Evolutionary conservation across 2,888 invertebrate species (phyloP).

Genomic region (Pachliopta kotzebuea): DNA sequence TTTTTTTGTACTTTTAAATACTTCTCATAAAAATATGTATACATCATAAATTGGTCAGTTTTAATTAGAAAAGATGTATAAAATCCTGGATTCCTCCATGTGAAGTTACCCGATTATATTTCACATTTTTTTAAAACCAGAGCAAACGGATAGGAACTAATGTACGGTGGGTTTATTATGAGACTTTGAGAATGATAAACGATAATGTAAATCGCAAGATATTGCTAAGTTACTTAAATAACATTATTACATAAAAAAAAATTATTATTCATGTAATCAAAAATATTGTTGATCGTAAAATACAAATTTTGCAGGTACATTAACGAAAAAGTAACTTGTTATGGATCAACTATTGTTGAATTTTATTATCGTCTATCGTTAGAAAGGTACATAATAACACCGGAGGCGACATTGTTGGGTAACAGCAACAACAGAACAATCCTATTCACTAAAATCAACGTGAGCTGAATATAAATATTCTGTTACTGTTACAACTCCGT

Average conservation of each 20-base stretch:
- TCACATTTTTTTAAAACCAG: neutral
- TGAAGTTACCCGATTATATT: neutral
- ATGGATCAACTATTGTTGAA: too few species aligned
- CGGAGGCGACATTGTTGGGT: constrained; percentile 8
- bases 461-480: constrained; percentile 20
- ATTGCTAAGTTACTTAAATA: too few species aligned
- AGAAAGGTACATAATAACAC: too few species aligned
- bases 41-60: neutral
- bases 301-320: too few species aligned
- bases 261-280: too few species aligned
- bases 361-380: too few species aligned
- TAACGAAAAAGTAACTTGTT: too few species aligned
- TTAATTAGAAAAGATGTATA: neutral
- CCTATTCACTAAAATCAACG: constrained; percentile 23
- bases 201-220: too few species aligned
- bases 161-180: neutral
- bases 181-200: too few species aligned
- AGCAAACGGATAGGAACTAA: constrained; percentile 3
- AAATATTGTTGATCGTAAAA: too few species aligned
- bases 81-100: neutral
- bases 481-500: constrained; percentile 1
- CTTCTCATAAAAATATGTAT: neutral
- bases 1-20: too few species aligned
- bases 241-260: too few species aligned
- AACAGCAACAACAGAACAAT: constrained; percentile 19